These are phyloP conservation scores for Cossypha caffra DNA, from an alignment of 2,797 vertebrate species.

Conservation along the genomic window DNA sequence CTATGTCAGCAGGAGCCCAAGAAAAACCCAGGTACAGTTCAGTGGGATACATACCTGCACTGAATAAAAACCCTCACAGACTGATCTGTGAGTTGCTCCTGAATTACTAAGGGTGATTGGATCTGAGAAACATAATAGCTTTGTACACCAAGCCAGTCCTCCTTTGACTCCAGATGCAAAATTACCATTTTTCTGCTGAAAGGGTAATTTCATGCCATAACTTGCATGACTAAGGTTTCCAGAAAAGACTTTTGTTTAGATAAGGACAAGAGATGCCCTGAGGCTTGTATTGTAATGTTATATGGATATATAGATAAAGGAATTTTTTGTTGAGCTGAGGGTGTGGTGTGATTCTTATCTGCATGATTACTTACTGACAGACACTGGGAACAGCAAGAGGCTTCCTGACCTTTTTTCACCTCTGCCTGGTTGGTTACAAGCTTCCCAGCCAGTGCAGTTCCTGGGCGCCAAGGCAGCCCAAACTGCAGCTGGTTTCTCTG, in stretches of 20 bases:
- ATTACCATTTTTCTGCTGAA: slow-evolving; percentile 69
- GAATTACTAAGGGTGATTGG: slow-evolving; percentile 38
- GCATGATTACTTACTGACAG: slow-evolving; percentile 67
- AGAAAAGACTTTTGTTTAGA: slow-evolving; percentile 73
- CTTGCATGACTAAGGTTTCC: slow-evolving; percentile 71
- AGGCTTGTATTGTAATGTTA: slow-evolving; percentile 69
- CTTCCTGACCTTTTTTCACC: slow-evolving; percentile 60
- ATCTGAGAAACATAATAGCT: slow-evolving; percentile 57
- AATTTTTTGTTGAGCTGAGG: slow-evolving; percentile 60
- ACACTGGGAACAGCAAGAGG: slow-evolving; percentile 36
- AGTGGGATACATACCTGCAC: neutral
- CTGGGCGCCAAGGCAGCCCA: neutral
- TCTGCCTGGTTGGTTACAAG: neutral
- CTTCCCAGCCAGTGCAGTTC: neutral
- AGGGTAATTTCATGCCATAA: slow-evolving; percentile 70
- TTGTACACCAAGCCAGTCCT: slow-evolving; percentile 46
- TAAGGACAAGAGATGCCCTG: slow-evolving; percentile 71
- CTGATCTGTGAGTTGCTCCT: slow-evolving; percentile 4
- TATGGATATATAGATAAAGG: slow-evolving; percentile 58
- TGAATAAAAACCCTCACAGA: neutral
- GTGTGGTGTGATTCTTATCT: slow-evolving; percentile 68
- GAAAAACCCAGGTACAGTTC: neutral
- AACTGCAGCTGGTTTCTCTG: neutral
- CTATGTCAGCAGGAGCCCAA: neutral
- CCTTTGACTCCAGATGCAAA: slow-evolving; percentile 64